Percentiles rank a stretch among this genome's conserved stretches.
phyloP scores from a whole-genome alignment of 2,797 vertebrate genomes.

The Hoplostethus atlanticus region DNA sequence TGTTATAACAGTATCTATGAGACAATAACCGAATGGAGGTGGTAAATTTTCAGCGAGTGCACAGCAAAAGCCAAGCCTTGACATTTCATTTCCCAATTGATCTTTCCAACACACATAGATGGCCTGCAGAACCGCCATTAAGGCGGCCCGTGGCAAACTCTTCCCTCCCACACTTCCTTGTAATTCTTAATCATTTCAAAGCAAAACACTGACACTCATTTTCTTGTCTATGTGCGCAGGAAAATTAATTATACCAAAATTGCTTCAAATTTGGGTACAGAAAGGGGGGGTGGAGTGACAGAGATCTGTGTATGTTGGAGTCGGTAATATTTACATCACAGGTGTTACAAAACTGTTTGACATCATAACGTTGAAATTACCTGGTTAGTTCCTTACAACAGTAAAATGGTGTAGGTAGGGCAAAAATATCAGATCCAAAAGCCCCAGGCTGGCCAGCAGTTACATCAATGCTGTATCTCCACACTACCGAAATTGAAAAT shows the following conservation, averaged over 20 bases:
- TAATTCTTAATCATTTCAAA: neutral
- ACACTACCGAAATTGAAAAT: neutral
- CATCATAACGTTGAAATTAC: conserved; percentile 25
- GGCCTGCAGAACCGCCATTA: conserved; percentile 12
- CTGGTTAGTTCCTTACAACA: conserved; percentile 38
- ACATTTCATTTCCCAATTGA: conserved; percentile 38
- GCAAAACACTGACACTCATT: neutral
- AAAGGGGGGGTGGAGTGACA: neutral
- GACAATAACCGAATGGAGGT: neutral
- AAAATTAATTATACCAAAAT: neutral
- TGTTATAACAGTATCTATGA: neutral
- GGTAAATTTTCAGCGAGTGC: conserved; percentile 14
- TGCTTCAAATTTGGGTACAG: neutral
- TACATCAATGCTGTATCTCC: neutral
- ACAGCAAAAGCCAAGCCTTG: conserved; percentile 45
- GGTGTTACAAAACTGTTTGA: neutral
- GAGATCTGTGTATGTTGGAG: conserved; percentile 22
- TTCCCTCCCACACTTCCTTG: neutral
- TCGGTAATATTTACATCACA: neutral
- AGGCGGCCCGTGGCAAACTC: neutral
- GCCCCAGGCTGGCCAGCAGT: conserved; percentile 42
- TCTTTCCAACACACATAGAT: conserved; percentile 42
- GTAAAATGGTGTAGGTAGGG: neutral
- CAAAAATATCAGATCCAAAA: conserved; percentile 8
- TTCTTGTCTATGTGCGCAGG: neutral